Evolutionary conservation across 1,140 invertebrate species (phyloP).

Genomic region (Drosophila nannoptera): DNA sequence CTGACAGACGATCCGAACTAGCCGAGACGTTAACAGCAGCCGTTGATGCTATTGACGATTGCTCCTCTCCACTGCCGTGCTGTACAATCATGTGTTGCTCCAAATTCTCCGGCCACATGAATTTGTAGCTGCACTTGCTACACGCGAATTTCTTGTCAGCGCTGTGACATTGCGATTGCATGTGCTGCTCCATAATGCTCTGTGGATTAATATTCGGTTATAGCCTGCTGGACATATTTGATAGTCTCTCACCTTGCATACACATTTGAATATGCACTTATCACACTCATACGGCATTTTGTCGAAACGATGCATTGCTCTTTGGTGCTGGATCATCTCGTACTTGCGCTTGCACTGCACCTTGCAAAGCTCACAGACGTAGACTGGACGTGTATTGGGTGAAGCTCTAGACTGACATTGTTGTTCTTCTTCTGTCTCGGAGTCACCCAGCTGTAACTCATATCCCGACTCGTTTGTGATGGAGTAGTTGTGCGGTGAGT

Average conservation of each 20-base stretch:
- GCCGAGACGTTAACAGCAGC: not conserved
- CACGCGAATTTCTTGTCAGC: slow-evolving; percentile 77
- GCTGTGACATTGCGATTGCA: slow-evolving; percentile 57
- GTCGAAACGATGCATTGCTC: slow-evolving; percentile 68
- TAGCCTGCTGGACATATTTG: not conserved
- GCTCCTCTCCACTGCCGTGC: slow-evolving; percentile 48
- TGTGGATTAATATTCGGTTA: slow-evolving; percentile 5
- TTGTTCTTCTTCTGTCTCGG: slow-evolving; percentile 73
- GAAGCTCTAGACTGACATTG: slow-evolving; percentile 39
- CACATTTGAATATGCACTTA: slow-evolving; percentile 66
- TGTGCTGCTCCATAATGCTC: slow-evolving; percentile 72
- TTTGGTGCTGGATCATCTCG: slow-evolving; percentile 74
- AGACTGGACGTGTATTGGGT: slow-evolving; percentile 24
- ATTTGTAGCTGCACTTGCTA: slow-evolving; percentile 79
- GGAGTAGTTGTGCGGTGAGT: slow-evolving; percentile 65
- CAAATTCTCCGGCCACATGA: slow-evolving; percentile 80
- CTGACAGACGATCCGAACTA: slow-evolving; percentile 47
- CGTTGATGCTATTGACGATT: not conserved
- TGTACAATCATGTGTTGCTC: slow-evolving; percentile 79
- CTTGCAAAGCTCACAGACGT: slow-evolving; percentile 80
- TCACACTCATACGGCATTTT: slow-evolving; percentile 72
- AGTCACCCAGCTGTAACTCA: slow-evolving; percentile 67
- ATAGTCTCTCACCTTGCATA: slow-evolving; percentile 54
- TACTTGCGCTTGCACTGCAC: slow-evolving; percentile 78
- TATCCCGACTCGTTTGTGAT: slow-evolving; percentile 71